Conservation (phyloP, 2,113 vertebrate species). For the Pyrgilauda ruficollis region DNA sequence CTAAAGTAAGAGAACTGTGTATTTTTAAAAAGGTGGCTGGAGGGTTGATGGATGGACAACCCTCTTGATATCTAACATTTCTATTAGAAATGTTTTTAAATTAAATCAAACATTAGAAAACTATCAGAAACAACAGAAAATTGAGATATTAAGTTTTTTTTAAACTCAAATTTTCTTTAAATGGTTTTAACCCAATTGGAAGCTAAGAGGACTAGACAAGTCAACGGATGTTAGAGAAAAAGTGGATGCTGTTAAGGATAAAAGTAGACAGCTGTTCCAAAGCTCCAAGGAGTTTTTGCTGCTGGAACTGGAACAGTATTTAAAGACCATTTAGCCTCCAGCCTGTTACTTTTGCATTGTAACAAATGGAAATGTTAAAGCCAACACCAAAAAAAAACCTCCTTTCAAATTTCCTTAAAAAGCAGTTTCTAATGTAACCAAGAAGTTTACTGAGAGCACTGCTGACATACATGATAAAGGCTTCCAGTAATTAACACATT, state of each 20-base stretch:
- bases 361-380: background rate
- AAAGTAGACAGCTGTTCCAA: background rate
- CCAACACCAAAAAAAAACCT: background rate
- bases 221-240: background rate
- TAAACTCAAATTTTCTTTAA: background rate
- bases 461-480: background rate
- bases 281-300: background rate
- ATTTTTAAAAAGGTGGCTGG: background rate
- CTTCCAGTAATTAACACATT: background rate
- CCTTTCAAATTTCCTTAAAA: background rate
- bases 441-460: background rate
- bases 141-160: background rate
- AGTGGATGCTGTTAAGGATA: background rate
- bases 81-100: background rate
- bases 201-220: background rate
- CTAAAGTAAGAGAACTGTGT: background rate
- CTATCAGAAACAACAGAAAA: background rate
- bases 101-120: background rate
- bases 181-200: background rate
- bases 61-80: background rate
- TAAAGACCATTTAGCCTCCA: background rate
- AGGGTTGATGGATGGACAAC: background rate
- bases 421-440: background rate
- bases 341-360: background rate
- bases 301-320: background rate